Evolutionary conservation across 2,888 invertebrate genomes (phyloP), one percentile per base, ranked within the genome.

Genomic region (Pycnomerus fuliginosus): DNA sequence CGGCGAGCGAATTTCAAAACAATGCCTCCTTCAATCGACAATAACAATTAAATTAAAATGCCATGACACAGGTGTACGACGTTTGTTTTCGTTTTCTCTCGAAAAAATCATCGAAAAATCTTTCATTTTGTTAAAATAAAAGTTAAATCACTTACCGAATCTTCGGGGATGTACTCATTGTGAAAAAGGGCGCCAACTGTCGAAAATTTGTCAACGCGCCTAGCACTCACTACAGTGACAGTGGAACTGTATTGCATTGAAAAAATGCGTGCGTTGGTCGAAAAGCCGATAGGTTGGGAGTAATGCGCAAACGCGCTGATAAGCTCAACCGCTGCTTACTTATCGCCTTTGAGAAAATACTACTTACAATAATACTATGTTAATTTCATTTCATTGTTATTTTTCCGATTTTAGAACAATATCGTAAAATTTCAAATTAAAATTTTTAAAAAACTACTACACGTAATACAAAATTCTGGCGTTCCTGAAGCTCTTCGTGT

Each of bases 341-440:
- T 44, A 44, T 44, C 44, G 44, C 44, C 32, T 44, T 43, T 43
- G 36, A 30, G 36, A 43, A 43, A 43, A 43, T 43, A 43, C 36
- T 25, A 36, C 35, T n/a, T 31, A 24, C 30, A 41, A 41, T 30
- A 43, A 43, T 43, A 31, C 42, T 31, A 31, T 30, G 42, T 31
- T 16, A 43, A 36, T 35, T 42, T 42, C 35, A 43, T 43, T 43
- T 36, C 42, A 35, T 43, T 43, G 42, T 43, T 43, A 20, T 20
- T n/a, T n/a, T n/a, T n/a, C n/a, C n/a, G n/a, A n/a, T n/a, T n/a
- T n/a, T n/a, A n/a, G n/a, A n/a, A n/a, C n/a, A n/a, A n/a, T n/a
- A n/a, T n/a, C n/a, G n/a, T n/a, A n/a, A n/a, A n/a, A n/a, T n/a
- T n/a, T n/a, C n/a, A n/a, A n/a, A n/a, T n/a, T n/a, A n/a, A n/a